Base-by-base conservation (phyloP, 2,888 invertebrate species). In the Sinodicranocentrus sp. region DNA sequence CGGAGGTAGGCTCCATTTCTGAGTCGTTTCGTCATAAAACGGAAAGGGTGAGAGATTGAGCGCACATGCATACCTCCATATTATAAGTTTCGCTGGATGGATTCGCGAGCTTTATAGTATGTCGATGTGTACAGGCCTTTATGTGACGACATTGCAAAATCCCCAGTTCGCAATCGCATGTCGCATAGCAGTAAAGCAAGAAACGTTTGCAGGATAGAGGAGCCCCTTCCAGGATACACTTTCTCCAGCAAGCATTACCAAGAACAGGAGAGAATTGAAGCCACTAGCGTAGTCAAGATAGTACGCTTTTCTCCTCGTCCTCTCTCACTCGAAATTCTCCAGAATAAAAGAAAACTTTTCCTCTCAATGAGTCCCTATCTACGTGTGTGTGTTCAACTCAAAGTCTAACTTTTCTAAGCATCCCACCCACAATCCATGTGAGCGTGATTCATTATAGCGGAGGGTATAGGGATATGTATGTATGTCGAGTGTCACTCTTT, bases 121-220 rank as follows among this genome's bases (percentile, higher is more conserved):
- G n/a, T n/a, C n/a, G n/a, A n/a, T n/a, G n/a, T n/a, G n/a, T n/a
- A 23, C 43, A 52, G 57, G 19, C 57, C 63, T 72, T 72, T 52
- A 57, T 65, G 68, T 83, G 82, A 83, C 82, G 82, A 83, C 82
- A 83, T 83, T 76, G 63, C 68, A 83, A 48, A 84, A 78, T 77
- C 77, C 72, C 68, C 72, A 84, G 84, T 84, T 84, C 84, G 84
- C 84, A 84, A 84, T 84, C 84, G 84, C 84, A 84, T 84, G 84
- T 84, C 84, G 84, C 84, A 84, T 79, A 84, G 84, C 84, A 84
- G 84, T 78, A 83, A 83, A 83, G 76, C 67, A 61, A 48, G 15
- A 5, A 10, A 2, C n/a, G 25, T 17, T 19, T 26, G 39, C 19
- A 65, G 52, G 39, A 63, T 43, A 25, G 65, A n/a, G 26, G 44